Evolutionary conservation across 2,797 vertebrate genomes (phyloP), one percentile per base, ranked within the genome.

Genomic region (Peromyscus eremicus): DNA sequence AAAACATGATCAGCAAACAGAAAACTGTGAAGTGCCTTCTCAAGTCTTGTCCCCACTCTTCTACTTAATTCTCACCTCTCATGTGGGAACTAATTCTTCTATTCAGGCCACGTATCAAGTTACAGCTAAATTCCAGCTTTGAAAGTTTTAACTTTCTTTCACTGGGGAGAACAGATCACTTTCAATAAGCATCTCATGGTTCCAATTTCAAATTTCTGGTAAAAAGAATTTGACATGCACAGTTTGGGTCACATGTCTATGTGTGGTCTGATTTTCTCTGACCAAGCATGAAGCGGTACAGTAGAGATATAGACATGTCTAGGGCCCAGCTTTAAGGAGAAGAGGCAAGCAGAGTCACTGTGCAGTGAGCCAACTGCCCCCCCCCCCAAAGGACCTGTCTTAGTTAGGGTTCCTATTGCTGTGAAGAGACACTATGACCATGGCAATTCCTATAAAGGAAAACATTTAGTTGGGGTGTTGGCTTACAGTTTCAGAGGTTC

Each of bases 101-200:
- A 21, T 57, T 94, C 88, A 90, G 19, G 89, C 85, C 17, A 91
- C 32, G 16, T 1, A 60, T 92, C 34, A 49, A 11, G 23, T 92
- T 89, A 89, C 8, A 62, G 25, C 52, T 88, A 21, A 75, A 77
- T 2, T 68, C 60, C 27, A 34, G n/a, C 77, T 96, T 92, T 73
- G 60, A 95, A 13, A 23, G 62, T 94, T 86, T 96, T 76, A 88
- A 49, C 68, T 95, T 96, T 83, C 52, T 49, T 92, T 96, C 57
- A 83, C 79, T 91, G 64, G 62, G 68, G 55, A 88, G n/a, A 75
- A 83, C 77, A 94, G 52, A 16, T 75, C 46, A 88, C n/a, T 73
- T 73, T 70, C 34, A 96, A 40, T 68, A 79, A 94, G 19, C 94
- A 89, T 55, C 84, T 92, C 86, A 84, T 13, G 64, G 40, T 32